phyloP scores from a whole-genome alignment of 2,113 vertebrate species.

The Melanerpes formicivorus region DNA sequence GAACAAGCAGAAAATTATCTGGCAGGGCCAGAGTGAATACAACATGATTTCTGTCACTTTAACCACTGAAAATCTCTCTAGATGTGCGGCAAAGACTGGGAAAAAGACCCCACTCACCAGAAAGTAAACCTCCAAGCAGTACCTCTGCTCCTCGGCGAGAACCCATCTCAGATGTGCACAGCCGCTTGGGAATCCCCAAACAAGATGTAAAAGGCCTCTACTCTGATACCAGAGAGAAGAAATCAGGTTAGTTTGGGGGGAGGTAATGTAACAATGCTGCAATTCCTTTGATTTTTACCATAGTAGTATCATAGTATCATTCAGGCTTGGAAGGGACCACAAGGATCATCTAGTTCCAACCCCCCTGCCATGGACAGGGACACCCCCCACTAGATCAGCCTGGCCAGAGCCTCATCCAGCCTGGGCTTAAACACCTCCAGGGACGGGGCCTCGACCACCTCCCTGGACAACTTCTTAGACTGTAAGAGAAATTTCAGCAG shows the following conservation, averaged over 20 bases:
- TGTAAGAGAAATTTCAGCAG: neutral
- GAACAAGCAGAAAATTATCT: neutral
- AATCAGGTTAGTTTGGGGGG: slow-evolving; percentile 80
- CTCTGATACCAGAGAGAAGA: slow-evolving; percentile 88
- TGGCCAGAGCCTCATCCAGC: too few species aligned
- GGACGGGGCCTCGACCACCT: too few species aligned
- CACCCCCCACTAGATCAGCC: too few species aligned
- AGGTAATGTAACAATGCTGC: neutral
- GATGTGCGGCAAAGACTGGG: slow-evolving; percentile 93
- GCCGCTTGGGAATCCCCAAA: slow-evolving; percentile 87
- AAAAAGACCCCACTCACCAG: slow-evolving; percentile 90
- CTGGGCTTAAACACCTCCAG: too few species aligned
- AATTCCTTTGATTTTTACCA: neutral
- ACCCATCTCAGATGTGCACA: slow-evolving; percentile 89
- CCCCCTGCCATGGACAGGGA: too few species aligned
- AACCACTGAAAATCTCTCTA: slow-evolving; percentile 52
- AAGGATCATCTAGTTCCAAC: too few species aligned
- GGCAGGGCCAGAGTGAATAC: neutral
- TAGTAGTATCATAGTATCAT: too few species aligned
- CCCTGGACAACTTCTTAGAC: too few species aligned
- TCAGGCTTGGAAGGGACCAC: too few species aligned
- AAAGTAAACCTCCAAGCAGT: slow-evolving; percentile 71
- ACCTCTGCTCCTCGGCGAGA: slow-evolving; percentile 81
- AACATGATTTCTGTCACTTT: neutral
- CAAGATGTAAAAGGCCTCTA: slow-evolving; percentile 82